Evolutionary conservation across 2,113 vertebrate genomes (phyloP), one percentile per base, ranked within the genome.

Genomic region (Hippocampus comes): DNA sequence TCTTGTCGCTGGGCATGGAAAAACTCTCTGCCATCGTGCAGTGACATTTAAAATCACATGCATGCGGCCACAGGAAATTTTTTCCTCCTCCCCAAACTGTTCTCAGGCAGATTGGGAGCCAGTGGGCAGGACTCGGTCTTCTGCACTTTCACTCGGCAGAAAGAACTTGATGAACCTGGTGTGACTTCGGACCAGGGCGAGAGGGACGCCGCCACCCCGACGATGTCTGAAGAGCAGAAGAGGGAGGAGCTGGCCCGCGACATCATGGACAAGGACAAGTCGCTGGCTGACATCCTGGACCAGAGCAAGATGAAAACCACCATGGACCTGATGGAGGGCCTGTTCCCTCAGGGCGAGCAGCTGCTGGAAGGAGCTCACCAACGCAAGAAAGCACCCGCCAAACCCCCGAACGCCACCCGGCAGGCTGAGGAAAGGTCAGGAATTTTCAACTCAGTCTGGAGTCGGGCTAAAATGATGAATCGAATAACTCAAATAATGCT

Each of bases 271-370:
- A 97, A 95, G 87, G 97, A 99, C 73, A 95, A 92, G 78, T 95
- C 96, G 10, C 90, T 99, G 51, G 96, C 94, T 1, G 96, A 99
- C 8, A 95, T 99, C 83, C 89, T 99, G 70, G 94, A 96, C 86
- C 95, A 94, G 75, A 89, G 92, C 74, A 95, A 94, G 85, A 94
- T 96, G 90, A 96, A 89, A 90, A 99, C 97, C 84, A 94, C 97
- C 43, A 97, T 98, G 96, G 96, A 99, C 91, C 79, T 98, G 83
- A 99, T 98, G 97, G 94, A 97, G 84, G 97, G 96, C 0, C 95
- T 98, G 84, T 98, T 98, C 81, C 95, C 96, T 82, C 93, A 95
- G 85, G 96, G 94, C 2, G 94, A 95, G 73, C 92, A 94, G 77
- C 92, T 98, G 77, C 70, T 96, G 67, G 95, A 96, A 55, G 96